phyloP scores from a whole-genome alignment of 2,888 invertebrate species.

The Papilio elwesi region DNA sequence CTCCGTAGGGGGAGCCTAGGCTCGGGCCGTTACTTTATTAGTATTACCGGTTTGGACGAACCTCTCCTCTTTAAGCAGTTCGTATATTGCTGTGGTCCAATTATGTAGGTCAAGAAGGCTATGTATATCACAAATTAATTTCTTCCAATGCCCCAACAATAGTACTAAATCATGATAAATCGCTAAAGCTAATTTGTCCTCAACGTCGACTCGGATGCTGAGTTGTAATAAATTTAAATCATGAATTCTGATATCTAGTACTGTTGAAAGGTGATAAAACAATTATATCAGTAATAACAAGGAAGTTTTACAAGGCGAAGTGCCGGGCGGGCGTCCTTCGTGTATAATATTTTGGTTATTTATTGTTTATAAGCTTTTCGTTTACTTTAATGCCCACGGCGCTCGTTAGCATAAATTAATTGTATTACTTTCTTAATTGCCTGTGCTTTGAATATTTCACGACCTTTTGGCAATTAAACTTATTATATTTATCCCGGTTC shows the following conservation, averaged over 20 bases:
- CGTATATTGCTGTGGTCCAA: too few species aligned
- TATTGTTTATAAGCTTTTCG: slow-evolving; percentile 23
- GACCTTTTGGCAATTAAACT: not conserved
- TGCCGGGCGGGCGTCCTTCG: not conserved
- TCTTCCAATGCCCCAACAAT: too few species aligned
- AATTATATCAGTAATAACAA: not conserved
- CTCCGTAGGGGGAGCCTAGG: too few species aligned
- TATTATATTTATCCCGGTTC: not conserved
- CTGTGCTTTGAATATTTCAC: not conserved
- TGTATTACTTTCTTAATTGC: slow-evolving; percentile 11
- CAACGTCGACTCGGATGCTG: too few species aligned
- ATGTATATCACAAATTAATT: too few species aligned
- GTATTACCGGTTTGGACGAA: too few species aligned
- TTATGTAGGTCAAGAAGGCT: too few species aligned
- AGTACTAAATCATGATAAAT: too few species aligned
- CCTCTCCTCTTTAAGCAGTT: too few species aligned
- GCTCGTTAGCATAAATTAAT: slow-evolving; percentile 29
- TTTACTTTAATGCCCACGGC: slow-evolving; percentile 10
- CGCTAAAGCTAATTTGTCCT: too few species aligned
- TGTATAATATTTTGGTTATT: slow-evolving; percentile 8
- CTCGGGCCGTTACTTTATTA: too few species aligned
- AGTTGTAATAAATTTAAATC: too few species aligned
- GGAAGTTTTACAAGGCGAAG: not conserved
- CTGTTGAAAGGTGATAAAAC: not conserved
- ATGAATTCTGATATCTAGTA: not conserved